A percentile compares a stretch with the other conserved stretches of the same genome.
Evolutionary conservation across 2,113 vertebrate genomes (phyloP).

Genomic region (Calcarius ornatus): DNA sequence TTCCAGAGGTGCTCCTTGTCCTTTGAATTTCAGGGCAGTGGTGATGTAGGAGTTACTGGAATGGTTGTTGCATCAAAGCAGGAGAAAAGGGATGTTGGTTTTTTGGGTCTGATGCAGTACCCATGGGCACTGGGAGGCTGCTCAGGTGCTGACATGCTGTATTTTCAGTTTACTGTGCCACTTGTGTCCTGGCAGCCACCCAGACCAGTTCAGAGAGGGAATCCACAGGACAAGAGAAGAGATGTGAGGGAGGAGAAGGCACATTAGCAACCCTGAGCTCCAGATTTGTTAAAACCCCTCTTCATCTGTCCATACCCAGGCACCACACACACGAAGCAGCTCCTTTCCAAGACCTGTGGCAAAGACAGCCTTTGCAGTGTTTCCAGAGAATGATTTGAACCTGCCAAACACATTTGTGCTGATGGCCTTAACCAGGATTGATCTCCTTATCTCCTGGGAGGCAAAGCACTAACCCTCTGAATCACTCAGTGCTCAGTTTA

Average conservation of each 20-base stretch:
- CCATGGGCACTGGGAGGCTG: fast-evolving
- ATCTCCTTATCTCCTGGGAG: conserved; percentile 35
- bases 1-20: not conserved
- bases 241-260: not conserved
- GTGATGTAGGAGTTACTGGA: not conserved
- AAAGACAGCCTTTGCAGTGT: not conserved
- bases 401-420: conserved; percentile 44
- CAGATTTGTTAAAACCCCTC: not conserved
- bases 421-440: conserved; percentile 35
- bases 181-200: not conserved
- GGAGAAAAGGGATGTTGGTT: not conserved
- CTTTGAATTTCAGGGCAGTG: not conserved
- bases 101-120: not conserved
- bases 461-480: not conserved
- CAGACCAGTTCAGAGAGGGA: not conserved
- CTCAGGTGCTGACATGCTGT: not conserved
- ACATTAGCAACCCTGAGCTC: not conserved
- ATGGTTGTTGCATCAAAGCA: not conserved
- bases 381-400: not conserved
- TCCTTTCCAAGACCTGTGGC: not conserved
- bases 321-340: not conserved
- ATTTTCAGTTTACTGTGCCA: not conserved
- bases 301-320: not conserved
- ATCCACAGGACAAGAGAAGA: not conserved
- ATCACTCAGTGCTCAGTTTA: not conserved